These are phyloP conservation scores for Tretioscincus oriximinensis DNA, from an alignment of 2,113 vertebrate species.

Conservation along the genomic window DNA sequence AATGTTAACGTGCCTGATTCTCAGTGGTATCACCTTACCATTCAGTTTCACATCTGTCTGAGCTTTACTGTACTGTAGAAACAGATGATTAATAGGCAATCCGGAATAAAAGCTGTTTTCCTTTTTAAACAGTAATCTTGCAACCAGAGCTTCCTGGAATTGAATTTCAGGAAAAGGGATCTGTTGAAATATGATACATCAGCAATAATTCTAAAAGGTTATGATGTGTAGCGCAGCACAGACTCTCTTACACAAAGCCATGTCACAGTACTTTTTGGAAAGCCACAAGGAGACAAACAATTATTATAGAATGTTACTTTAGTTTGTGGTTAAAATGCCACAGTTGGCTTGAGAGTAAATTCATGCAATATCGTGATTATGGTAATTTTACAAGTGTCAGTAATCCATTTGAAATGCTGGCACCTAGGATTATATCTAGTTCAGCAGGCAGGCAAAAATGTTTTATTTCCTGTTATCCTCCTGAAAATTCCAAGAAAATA, in stretches of 20 bases:
- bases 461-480: too few relatives aligned
- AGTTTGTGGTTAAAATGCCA: not conserved
- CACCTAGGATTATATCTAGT: not conserved
- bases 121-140: conserved; percentile 33
- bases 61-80: conserved; percentile 17
- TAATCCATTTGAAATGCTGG: not conserved
- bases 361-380: not conserved
- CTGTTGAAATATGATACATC: conserved; percentile 27
- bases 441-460: not conserved
- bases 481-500: not conserved
- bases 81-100: conserved; percentile 30
- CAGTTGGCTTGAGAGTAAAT: not conserved
- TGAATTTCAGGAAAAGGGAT: conserved; percentile 32
- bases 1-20: conserved; percentile 11
- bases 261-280: not conserved
- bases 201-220: not conserved
- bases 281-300: not conserved
- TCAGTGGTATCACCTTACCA: conserved; percentile 24
- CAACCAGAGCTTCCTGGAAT: conserved; percentile 35
- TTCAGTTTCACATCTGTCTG: conserved; percentile 10
- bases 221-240: not conserved
- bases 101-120: conserved; percentile 38
- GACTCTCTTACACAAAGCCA: not conserved
- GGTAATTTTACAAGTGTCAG: not conserved
- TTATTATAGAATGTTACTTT: not conserved